A percentile compares a stretch with the other conserved stretches of the same genome.
Conservation (phyloP, 1,140 invertebrate species). For the Trichonephila inaurata region DNA sequence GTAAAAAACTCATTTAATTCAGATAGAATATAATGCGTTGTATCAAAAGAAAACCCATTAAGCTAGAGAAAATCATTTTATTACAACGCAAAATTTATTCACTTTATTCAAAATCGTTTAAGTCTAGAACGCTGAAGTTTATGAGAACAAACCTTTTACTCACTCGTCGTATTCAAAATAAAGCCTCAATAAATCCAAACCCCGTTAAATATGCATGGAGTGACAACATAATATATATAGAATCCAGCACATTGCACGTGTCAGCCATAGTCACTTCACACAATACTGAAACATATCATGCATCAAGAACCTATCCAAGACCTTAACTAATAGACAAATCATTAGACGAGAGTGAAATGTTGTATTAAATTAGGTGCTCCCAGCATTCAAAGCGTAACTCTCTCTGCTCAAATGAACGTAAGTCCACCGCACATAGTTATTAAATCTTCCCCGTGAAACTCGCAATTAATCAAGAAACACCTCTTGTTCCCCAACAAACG, state of each 20-base stretch:
- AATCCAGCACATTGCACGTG: background rate
- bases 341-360: conserved; percentile 62
- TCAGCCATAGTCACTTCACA: conserved; percentile 27
- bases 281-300: conserved; percentile 7
- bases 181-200: background rate
- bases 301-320: background rate
- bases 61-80: no score
- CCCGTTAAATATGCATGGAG: conserved; percentile 5
- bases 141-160: background rate
- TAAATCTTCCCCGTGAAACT: conserved; percentile 68
- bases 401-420: conserved; percentile 61
- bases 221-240: conserved; percentile 15
- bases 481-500: conserved; percentile 68
- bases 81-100: no score
- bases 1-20: no score
- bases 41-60: no score
- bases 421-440: conserved; percentile 62
- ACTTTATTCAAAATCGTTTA: background rate
- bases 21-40: no score
- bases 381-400: background rate
- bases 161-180: background rate
- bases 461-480: conserved; percentile 74
- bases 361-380: conserved; percentile 70
- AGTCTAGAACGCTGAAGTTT: background rate
- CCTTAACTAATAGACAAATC: conserved; percentile 70